Conservation (phyloP, 2,113 vertebrate genomes). For the Corydoras maculifer region DNA sequence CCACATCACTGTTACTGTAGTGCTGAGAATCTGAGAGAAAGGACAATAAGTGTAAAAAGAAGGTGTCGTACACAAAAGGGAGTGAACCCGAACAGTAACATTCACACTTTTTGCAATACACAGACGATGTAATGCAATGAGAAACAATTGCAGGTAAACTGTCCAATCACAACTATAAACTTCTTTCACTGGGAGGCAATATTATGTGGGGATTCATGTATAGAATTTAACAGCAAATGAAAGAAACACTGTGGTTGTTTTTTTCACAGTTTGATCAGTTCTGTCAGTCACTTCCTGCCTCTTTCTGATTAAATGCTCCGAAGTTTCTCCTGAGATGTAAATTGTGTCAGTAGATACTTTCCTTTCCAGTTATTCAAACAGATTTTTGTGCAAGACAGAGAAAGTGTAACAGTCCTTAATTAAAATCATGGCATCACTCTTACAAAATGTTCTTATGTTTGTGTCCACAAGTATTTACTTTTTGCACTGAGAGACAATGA, state of each 20-base stretch:
- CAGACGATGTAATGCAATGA: neutral
- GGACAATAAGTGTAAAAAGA: no score
- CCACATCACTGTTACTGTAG: no score
- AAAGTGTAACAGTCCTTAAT: slow-evolving; percentile 19
- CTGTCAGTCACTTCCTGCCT: slow-evolving; percentile 8
- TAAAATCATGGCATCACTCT: slow-evolving; percentile 26
- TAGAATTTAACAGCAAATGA: slow-evolving; percentile 26
- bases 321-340: slow-evolving; percentile 25
- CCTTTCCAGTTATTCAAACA: slow-evolving; percentile 30
- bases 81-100: neutral
- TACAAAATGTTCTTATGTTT: slow-evolving; percentile 6
- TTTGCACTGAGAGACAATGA: slow-evolving; percentile 12
- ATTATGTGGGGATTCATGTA: no score
- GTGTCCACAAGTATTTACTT: slow-evolving; percentile 15
- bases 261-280: slow-evolving; percentile 43
- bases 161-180: neutral
- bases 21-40: no score
- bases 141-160: neutral
- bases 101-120: neutral
- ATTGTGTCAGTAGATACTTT: slow-evolving; percentile 11
- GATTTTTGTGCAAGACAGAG: slow-evolving; percentile 14
- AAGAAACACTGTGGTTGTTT: slow-evolving; percentile 9
- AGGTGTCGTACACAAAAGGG: neutral
- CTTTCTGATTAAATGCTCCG: neutral
- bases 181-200: neutral